Base-by-base conservation (phyloP, 2,113 vertebrate species). In the Pelodiscus sinensis region DNA sequence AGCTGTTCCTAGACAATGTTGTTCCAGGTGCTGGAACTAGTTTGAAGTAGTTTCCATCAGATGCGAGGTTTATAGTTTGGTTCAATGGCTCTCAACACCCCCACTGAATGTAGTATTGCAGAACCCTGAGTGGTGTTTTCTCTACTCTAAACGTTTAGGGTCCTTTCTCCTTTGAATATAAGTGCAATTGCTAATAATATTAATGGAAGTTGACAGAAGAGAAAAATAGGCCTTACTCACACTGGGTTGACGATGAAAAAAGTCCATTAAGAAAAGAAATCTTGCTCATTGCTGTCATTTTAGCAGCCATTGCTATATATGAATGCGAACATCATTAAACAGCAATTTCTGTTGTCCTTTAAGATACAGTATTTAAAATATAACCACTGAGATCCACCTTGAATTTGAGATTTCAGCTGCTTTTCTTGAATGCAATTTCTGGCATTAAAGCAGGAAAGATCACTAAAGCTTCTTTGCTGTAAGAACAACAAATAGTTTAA, bases 401-500 rank as follows among this genome's bases (percentile, higher is more conserved):
- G 81, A 94, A 35, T 85, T 5, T 85, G 88, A 86, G 92, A 96
- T 91, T 80, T 84, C 88, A 92, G 25, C 81, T 81, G 87, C 94
- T 86, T 80, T 44, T 50, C 60, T 91, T 85, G 82, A 92, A 96
- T 96, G 93, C 84, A 90, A 90, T 96, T 96, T 88, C 92, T 91
- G 91, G 88, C 85, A 91, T 94, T 96, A 93, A 92, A 96, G 73
- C 52, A 88, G 92, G 90, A 94, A 95, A 96, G 93, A 95, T 92
- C 82, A 92, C 91, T 93, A 90, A 95, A 93, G 92, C 93, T 94
- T 96, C 95, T 95, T 96, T 96, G 96, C 92, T 96, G 91, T 96
- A 94, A 91, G 91, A 91, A 87, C 29, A 94, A 93, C 88, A 95
- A 96, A 94, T 93, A 91, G 29, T 88, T 81, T 92, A 94, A 96